Base-by-base conservation (phyloP, 2,888 invertebrate species). In the Hypsopygia costalis region DNA sequence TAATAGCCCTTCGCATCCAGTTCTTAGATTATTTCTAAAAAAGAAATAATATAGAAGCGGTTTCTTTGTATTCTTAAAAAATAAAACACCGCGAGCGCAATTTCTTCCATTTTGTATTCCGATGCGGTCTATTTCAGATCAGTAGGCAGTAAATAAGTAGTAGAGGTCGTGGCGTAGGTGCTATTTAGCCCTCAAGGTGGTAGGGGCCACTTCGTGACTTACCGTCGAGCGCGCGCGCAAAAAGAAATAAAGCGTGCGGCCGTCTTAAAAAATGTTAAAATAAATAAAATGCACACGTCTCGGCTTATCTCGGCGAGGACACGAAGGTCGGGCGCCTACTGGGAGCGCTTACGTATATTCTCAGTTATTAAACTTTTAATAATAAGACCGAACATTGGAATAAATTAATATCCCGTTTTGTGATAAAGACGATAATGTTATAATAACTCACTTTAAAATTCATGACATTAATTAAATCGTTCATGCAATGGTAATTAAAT, bases 241-340 rank as follows among this genome's bases (percentile, higher is more conserved):
- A 76, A 79, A 72, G 65, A 62, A 65, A 67, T 62, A 65, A 67
- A 61, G 61, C 63, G 69, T 68, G 58, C 61, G 59, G 64, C 68
- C 70, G 74, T 72, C 72, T 81, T 81, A 81, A 87, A 87, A 74
- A 76, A 85, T 81, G 81, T 78, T 85, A 83, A 88, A 88, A 87
- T 88, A 88, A 88, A 87, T 86, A 87, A 87, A 88, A 85, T 83
- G 86, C 81, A 76, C 85, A 79, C 83, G 81, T 85, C 79, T 63
- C 57, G 64, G 67, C 82, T 87, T 87, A 87, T 87, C 86, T 85
- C 65, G 59, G 71, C 74, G 78, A 78, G 78, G 73, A 82, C 78
- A 69, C 43, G 53, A 70, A 77, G 67, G 78, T 56, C 55, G 56
- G 48, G 46, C 75, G 77, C 55, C 54, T 61, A 77, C 65, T 67